A percentile compares a stretch with the other conserved stretches of the same genome.
phyloP scores from a whole-genome alignment of 1,140 invertebrate species.

The Drosophila ironensis region DNA sequence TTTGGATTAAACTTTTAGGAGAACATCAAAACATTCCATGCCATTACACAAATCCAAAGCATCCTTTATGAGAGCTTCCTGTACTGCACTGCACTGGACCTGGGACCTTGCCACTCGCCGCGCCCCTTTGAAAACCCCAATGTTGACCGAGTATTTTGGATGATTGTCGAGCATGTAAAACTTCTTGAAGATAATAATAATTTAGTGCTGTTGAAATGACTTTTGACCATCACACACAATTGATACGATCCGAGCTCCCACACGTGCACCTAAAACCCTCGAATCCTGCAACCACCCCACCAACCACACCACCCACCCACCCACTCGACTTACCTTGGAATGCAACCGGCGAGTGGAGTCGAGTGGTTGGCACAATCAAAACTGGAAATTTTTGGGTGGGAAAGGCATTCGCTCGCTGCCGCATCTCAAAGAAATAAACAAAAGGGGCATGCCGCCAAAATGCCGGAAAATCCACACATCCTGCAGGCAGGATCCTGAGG shows the following conservation, averaged over 20 bases:
- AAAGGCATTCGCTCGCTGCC: constrained; percentile 37
- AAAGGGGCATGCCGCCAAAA: constrained; percentile 62
- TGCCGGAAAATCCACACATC: constrained; percentile 76
- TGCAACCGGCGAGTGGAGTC: constrained; percentile 64
- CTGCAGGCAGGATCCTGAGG: constrained; percentile 25
- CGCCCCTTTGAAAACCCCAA: background rate
- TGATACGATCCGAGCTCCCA: constrained; percentile 69
- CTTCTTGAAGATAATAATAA: constrained; percentile 82
- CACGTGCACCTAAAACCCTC: constrained; percentile 23
- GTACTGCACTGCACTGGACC: constrained; percentile 1
- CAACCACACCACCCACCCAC: background rate
- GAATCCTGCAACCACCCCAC: background rate
- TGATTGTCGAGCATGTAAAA: constrained; percentile 79
- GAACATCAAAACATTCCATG: constrained; percentile 74
- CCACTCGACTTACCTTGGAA: constrained; percentile 41
- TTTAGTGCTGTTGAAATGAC: constrained; percentile 82
- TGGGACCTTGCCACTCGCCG: background rate
- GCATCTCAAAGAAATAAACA: constrained; percentile 78
- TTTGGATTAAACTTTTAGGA: constrained; percentile 36
- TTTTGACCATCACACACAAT: constrained; percentile 82
- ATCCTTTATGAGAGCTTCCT: constrained; percentile 59
- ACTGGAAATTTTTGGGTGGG: background rate
- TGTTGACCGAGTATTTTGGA: constrained; percentile 49
- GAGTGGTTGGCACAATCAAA: constrained; percentile 63
- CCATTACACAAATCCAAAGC: constrained; percentile 69